These are phyloP conservation scores for Strigamia transsilvanica DNA, from an alignment of 2,888 invertebrate species.

Conservation along the genomic window DNA sequence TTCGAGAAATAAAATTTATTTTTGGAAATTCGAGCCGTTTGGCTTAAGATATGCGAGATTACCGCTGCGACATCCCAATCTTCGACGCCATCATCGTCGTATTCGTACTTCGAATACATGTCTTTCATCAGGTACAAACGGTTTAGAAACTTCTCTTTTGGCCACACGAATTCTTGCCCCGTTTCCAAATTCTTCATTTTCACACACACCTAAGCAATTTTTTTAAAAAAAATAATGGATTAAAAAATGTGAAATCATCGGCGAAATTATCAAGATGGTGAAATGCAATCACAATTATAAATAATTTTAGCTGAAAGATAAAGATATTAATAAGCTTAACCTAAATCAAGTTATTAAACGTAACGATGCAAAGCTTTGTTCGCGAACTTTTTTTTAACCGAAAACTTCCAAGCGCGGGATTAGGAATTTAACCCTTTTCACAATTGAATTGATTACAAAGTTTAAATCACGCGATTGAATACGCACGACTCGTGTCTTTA, in stretches of 20 bases:
- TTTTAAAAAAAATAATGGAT: neutral
- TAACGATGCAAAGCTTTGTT: neutral
- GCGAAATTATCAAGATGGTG: constrained; percentile 6
- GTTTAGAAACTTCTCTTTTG: constrained; percentile 67
- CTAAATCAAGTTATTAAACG: neutral
- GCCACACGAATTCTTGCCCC: constrained; percentile 68
- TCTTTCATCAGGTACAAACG: constrained; percentile 69
- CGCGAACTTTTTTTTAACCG: neutral
- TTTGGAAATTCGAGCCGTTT: neutral
- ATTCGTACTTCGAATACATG: constrained; percentile 68
- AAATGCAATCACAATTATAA: neutral
- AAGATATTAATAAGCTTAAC: no score
- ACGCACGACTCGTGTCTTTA: neutral
- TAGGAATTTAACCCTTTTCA: constrained; percentile 18
- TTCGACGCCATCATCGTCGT: constrained; percentile 67
- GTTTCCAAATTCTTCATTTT: constrained; percentile 67
- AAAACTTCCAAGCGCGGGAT: neutral
- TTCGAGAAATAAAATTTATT: neutral
- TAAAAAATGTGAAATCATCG: neutral
- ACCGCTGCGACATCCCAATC: constrained; percentile 63
- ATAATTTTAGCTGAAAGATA: neutral
- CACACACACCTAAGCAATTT: constrained; percentile 63
- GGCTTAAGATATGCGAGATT: neutral
- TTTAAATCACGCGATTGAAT: neutral
- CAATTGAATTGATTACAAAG: neutral